Conservation (phyloP, 2,797 vertebrate genomes). For the Silurus lanzhouensis region DNA sequence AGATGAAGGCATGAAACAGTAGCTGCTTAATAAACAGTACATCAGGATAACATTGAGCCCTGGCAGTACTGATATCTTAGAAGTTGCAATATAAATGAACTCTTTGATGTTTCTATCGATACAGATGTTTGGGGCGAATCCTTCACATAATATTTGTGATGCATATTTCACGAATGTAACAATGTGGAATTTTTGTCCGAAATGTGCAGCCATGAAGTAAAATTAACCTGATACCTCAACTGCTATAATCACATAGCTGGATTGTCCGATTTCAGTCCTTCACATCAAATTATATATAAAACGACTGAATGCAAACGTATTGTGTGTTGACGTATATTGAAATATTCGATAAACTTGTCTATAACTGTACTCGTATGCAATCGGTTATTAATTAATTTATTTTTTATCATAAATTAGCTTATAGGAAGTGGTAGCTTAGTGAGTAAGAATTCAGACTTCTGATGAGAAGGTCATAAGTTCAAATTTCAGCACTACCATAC, state of each 20-base stretch:
- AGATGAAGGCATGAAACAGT: background rate
- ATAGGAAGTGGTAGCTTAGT: no score
- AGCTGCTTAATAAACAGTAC: background rate
- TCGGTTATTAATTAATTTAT: no score
- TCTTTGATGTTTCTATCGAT: background rate
- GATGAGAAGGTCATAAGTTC: no score
- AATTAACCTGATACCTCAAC: background rate
- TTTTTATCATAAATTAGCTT: no score
- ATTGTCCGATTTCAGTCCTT: background rate
- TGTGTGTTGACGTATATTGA: no score
- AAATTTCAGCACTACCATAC: no score
- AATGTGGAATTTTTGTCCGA: background rate
- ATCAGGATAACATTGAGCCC: background rate
- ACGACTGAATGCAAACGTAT: no score
- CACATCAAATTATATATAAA: no score
- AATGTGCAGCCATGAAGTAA: background rate
- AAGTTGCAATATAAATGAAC: background rate
- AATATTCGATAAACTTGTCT: no score
- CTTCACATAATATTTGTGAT: background rate
- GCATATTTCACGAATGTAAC: background rate
- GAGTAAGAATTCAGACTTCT: no score
- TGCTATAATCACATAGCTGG: background rate
- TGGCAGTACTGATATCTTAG: slow-evolving; percentile 8
- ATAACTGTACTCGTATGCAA: no score
- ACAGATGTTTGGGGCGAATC: background rate